Conservation (phyloP, 2,888 invertebrate species). For the Liopterus haemorrhoidalis region DNA sequence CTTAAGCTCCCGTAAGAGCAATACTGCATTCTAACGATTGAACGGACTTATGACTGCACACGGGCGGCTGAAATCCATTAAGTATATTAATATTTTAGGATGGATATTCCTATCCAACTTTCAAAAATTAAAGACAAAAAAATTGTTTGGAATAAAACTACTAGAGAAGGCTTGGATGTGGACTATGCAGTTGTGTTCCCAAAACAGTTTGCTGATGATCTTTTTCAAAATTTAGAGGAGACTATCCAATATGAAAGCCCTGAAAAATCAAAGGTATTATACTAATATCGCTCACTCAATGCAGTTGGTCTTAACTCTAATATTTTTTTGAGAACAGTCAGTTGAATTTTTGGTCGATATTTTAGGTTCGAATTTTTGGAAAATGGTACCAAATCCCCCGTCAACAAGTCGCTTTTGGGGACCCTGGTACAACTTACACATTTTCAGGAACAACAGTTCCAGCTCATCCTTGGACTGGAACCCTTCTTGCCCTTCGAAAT, state of each 20-base stretch:
- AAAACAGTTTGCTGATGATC: constrained; percentile 44
- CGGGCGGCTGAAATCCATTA: too few species aligned
- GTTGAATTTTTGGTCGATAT: constrained; percentile 13
- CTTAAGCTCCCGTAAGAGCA: too few species aligned
- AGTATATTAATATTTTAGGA: too few species aligned
- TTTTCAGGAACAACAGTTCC: constrained; percentile 61
- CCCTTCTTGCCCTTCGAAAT: constrained; percentile 50
- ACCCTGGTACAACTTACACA: constrained; percentile 57
- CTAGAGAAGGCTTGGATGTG: constrained; percentile 52
- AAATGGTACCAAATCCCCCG: constrained; percentile 62
- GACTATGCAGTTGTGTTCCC: constrained; percentile 52
- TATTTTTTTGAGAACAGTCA: constrained; percentile 15
- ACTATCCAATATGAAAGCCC: constrained; percentile 58
- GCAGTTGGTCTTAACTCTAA: not conserved
- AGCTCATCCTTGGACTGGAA: constrained; percentile 57
- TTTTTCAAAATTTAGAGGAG: constrained; percentile 52
- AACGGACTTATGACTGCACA: too few species aligned
- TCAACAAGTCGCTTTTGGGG: constrained; percentile 64
- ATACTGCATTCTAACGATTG: too few species aligned
- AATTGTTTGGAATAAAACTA: constrained; percentile 42
- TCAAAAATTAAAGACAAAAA: constrained; percentile 7
- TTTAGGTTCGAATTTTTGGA: constrained; percentile 54
- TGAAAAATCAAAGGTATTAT: constrained; percentile 53
- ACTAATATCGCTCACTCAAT: not conserved
- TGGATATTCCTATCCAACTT: constrained; percentile 8